A percentile compares a stretch with the other conserved stretches of the same genome.
These are phyloP conservation scores for Orthosia cruda DNA, from an alignment of 2,888 invertebrate species.

Conservation along the genomic window DNA sequence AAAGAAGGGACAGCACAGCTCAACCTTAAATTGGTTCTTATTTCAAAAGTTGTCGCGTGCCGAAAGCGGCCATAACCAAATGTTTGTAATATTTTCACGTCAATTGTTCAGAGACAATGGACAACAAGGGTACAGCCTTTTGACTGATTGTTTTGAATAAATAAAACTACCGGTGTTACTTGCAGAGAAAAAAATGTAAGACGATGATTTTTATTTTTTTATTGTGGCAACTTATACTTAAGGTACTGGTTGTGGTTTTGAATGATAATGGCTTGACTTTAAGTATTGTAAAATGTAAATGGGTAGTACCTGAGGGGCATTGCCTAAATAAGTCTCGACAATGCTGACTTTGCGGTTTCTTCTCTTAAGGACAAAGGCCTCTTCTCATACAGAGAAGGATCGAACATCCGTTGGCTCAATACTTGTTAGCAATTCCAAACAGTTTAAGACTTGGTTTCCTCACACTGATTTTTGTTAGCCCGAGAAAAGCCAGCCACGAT, in stretches of 20 bases:
- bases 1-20: conserved; percentile 18
- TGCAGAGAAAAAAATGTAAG: conserved; percentile 44
- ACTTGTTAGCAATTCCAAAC: too few relatives aligned
- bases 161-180: conserved; percentile 77
- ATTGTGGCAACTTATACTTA: conserved; percentile 49
- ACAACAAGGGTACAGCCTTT: conserved; percentile 63
- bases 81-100: conserved; percentile 66
- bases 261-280: conserved; percentile 38
- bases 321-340: neutral
- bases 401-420: too few relatives aligned
- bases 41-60: conserved; percentile 73
- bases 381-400: neutral
- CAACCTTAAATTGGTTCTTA: conserved; percentile 34
- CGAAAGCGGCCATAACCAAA: conserved; percentile 57
- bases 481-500: neutral
- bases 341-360: conserved; percentile 6
- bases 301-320: neutral
- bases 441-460: neutral
- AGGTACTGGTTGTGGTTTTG: conserved; percentile 46
- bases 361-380: neutral
- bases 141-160: conserved; percentile 75
- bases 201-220: conserved; percentile 48
- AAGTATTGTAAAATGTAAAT: conserved; percentile 25
- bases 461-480: neutral
- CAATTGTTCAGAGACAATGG: conserved; percentile 74